phyloP scores from a whole-genome alignment of 2,888 invertebrate species.

The Pseudanteris insignis region DNA sequence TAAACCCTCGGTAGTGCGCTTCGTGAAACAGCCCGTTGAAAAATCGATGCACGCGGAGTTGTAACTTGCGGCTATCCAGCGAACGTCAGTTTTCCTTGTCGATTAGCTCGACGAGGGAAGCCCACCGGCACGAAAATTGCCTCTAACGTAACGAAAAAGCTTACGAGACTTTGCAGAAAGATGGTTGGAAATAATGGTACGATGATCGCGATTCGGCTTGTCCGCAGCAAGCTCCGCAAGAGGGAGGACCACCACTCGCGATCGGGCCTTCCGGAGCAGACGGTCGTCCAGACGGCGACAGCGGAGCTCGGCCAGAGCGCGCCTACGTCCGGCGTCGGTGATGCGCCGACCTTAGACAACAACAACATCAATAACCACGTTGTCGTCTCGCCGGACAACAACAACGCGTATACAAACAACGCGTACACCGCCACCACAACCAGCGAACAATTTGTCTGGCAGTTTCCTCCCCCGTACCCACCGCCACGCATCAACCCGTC shows the following conservation, averaged over 20 bases:
- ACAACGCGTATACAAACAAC: slow-evolving; percentile 60
- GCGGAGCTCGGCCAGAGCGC: slow-evolving; percentile 23
- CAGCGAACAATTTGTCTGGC: slow-evolving; percentile 79
- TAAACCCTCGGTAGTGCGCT: no score
- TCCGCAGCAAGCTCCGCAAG: slow-evolving; percentile 89
- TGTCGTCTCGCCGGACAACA: slow-evolving; percentile 14
- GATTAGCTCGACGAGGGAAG: slow-evolving; percentile 48
- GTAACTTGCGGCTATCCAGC: slow-evolving; percentile 6
- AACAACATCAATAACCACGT: slow-evolving; percentile 44
- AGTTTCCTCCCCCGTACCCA: slow-evolving; percentile 78
- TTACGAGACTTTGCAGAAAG: slow-evolving; percentile 67
- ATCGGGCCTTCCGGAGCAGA: slow-evolving; percentile 74
- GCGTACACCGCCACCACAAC: slow-evolving; percentile 53
- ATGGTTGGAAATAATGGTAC: slow-evolving; percentile 89
- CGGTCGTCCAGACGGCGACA: slow-evolving; percentile 72
- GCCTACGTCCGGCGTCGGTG: slow-evolving; percentile 36
- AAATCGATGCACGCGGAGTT: no score
- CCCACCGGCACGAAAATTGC: slow-evolving; percentile 55
- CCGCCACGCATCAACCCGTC: slow-evolving; percentile 70
- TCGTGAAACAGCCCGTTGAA: no score
- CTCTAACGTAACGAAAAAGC: slow-evolving; percentile 54
- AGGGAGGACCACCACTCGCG: slow-evolving; percentile 82
- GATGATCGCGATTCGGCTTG: slow-evolving; percentile 89
- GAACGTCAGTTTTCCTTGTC: slow-evolving; percentile 6
- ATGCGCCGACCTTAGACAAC: slow-evolving; percentile 45